These are phyloP conservation scores for Drosophila helvetica DNA, from an alignment of 2,888 invertebrate genomes.

Conservation along the genomic window DNA sequence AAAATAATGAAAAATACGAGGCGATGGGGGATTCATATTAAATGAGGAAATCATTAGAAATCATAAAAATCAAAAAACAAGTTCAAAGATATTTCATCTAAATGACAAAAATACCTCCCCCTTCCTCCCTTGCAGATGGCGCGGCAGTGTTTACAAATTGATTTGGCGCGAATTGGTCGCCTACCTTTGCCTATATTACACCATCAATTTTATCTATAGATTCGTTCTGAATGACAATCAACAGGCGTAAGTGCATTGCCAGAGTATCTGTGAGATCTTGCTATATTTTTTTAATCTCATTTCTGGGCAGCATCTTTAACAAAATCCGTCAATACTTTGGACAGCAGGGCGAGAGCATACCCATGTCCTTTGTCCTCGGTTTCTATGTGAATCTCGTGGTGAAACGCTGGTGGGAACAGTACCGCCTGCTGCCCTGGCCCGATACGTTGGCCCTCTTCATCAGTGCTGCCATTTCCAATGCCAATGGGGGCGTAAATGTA, in stretches of 20 bases:
- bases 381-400: constrained; percentile 97
- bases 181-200: constrained; percentile 93
- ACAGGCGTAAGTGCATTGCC: constrained; percentile 87
- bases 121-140: constrained; percentile 89
- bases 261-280: not conserved
- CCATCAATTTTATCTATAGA: constrained; percentile 94
- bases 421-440: constrained; percentile 96
- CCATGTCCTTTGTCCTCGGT: constrained; percentile 97
- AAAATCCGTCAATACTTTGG: constrained; percentile 93
- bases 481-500: constrained; percentile 85
- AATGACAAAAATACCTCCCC: not conserved
- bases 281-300: not conserved
- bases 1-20: constrained; percentile 33
- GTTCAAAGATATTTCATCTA: constrained; percentile 28
- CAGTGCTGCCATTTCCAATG: constrained; percentile 94
- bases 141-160: constrained; percentile 97
- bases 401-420: constrained; percentile 98
- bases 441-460: constrained; percentile 96
- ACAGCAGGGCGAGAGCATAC: constrained; percentile 94
- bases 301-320: constrained; percentile 90
- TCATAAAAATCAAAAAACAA: constrained; percentile 35
- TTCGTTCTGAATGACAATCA: constrained; percentile 91
- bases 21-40: not conserved
- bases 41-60: constrained; percentile 28
- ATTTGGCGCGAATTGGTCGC: constrained; percentile 96